Percentiles rank a stretch among this genome's conserved stretches.
Evolutionary conservation across 2,113 vertebrate species (phyloP).

Genomic region (Chloroceryle aenea): DNA sequence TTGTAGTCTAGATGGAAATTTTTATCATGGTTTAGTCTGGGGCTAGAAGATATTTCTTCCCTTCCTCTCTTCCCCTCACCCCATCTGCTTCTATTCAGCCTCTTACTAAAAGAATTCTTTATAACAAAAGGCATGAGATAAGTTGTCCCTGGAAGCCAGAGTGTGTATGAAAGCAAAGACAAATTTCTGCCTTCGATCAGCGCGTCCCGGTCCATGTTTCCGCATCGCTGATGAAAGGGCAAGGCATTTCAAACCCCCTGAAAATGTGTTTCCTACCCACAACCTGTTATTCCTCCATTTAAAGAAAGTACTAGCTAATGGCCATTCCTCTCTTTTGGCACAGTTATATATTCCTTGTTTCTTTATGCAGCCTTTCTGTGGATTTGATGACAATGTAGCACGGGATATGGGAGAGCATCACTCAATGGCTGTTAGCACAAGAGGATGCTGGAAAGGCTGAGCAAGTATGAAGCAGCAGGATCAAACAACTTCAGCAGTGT

Average conservation of each 20-base stretch:
- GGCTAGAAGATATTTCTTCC: conserved; percentile 30
- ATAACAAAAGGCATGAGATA: not conserved
- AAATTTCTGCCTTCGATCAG: not conserved
- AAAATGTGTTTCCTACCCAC: not conserved
- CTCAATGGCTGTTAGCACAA: not conserved
- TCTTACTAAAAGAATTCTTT: not conserved
- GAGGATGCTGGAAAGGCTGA: not conserved
- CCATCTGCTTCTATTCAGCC: not conserved
- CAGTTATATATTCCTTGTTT: not conserved
- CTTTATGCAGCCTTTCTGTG: not conserved
- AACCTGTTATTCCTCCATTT: not conserved
- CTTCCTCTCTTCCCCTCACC: not conserved
- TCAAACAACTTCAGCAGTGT: not conserved
- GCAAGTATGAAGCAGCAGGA: not conserved
- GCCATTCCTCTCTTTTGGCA: not conserved
- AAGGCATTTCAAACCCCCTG: not conserved
- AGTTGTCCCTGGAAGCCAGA: not conserved
- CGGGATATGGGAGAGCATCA: not conserved
- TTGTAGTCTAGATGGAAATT: not conserved
- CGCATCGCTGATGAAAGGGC: not conserved
- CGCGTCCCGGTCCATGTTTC: not conserved
- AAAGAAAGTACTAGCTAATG: not conserved
- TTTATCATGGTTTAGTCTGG: not conserved
- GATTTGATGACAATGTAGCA: not conserved
- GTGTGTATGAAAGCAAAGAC: not conserved